Evolutionary conservation across 2,888 invertebrate genomes (phyloP).

Genomic region (Strigamia transsilvanica): DNA sequence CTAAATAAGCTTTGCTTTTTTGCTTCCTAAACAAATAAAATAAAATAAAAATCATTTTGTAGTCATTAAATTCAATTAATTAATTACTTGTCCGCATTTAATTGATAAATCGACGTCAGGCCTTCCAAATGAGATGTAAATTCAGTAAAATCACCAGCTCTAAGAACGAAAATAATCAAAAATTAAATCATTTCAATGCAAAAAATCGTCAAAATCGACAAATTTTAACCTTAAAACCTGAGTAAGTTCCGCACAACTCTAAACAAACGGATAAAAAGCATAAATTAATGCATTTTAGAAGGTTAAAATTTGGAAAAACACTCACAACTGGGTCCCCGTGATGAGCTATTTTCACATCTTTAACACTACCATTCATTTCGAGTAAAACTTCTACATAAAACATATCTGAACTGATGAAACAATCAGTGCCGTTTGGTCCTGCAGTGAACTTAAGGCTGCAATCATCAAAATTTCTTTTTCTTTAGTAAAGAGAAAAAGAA

Average conservation of each 20-base stretch:
- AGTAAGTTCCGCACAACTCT: slow-evolving; percentile 89
- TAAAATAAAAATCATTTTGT: not conserved
- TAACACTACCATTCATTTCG: slow-evolving; percentile 82
- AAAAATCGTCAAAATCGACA: not conserved
- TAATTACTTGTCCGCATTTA: slow-evolving; percentile 84
- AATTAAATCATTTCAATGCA: not conserved
- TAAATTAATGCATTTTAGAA: not conserved
- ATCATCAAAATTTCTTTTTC: slow-evolving; percentile 56
- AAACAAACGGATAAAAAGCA: slow-evolving; percentile 63
- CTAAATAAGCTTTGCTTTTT: slow-evolving; percentile 91
- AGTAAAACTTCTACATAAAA: slow-evolving; percentile 92
- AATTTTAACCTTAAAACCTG: slow-evolving; percentile 65
- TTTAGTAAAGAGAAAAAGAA: slow-evolving; percentile 31
- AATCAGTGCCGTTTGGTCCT: slow-evolving; percentile 79
- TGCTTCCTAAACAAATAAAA: slow-evolving; percentile 70
- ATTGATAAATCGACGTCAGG: slow-evolving; percentile 87
- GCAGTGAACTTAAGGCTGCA: slow-evolving; percentile 84
- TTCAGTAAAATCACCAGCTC: slow-evolving; percentile 87
- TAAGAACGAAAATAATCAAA: slow-evolving; percentile 60
- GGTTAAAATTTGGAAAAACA: not conserved
- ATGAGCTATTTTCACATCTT: slow-evolving; percentile 91
- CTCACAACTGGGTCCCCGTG: slow-evolving; percentile 74
- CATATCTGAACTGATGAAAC: slow-evolving; percentile 95
- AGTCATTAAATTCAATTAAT: not conserved
- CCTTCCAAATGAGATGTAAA: slow-evolving; percentile 92